Conservation (phyloP, 2,113 vertebrate genomes). For the Burhinus oedicnemus region DNA sequence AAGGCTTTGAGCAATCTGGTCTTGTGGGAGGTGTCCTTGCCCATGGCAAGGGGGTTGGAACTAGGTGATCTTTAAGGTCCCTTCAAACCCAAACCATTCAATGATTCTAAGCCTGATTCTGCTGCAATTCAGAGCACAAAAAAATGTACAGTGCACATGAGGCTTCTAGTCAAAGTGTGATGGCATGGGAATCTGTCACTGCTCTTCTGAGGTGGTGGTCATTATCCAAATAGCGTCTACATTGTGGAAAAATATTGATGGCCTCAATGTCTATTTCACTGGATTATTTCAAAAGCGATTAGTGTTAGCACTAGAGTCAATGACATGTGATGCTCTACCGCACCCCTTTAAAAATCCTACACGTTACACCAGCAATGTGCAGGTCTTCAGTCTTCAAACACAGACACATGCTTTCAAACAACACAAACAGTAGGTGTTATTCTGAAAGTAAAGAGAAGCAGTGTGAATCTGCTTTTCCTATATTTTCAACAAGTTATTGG, state of each 20-base stretch:
- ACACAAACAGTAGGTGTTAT: background rate
- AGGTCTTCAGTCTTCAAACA: background rate
- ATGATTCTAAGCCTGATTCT: background rate
- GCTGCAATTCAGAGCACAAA: background rate
- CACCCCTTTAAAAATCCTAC: background rate
- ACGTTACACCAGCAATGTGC: background rate
- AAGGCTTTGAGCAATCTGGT: too few species aligned
- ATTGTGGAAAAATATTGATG: background rate
- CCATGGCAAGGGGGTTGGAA: too few species aligned
- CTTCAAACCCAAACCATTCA: too few species aligned
- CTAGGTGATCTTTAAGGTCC: too few species aligned
- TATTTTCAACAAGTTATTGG: background rate
- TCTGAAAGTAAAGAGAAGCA: background rate
- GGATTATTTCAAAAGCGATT: background rate
- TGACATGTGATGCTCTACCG: background rate
- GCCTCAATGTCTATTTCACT: background rate
- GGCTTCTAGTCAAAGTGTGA: background rate
- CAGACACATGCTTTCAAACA: background rate
- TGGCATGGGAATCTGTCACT: background rate
- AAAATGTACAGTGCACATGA: fast-evolving
- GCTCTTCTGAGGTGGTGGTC: background rate
- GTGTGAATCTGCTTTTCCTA: background rate
- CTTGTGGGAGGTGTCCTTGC: too few species aligned
- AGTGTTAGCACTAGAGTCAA: background rate
- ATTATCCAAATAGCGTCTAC: background rate